A percentile compares a stretch with the other conserved stretches of the same genome.
phyloP scores from a whole-genome alignment of 2,797 vertebrate species.

The Lophius americanus region DNA sequence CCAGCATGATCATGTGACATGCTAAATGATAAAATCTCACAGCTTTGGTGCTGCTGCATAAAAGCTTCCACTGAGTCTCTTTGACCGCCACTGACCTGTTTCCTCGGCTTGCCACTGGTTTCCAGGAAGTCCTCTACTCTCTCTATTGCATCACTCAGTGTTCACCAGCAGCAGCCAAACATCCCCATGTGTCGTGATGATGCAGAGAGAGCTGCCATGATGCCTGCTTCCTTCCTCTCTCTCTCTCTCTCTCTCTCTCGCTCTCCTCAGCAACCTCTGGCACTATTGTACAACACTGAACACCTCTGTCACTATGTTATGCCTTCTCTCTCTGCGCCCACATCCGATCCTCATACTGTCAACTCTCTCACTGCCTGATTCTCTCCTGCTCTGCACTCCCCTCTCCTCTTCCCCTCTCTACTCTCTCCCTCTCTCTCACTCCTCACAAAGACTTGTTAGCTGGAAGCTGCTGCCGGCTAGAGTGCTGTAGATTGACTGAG shows the following conservation, averaged over 20 bases:
- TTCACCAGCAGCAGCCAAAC: conserved; percentile 69
- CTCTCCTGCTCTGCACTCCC: conserved; percentile 39
- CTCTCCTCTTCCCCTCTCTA: conserved; percentile 11
- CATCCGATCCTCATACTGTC: conserved; percentile 50
- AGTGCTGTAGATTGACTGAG: conserved; percentile 88
- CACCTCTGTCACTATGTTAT: conserved; percentile 57
- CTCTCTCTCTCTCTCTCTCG: conserved; percentile 17
- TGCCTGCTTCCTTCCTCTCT: conserved; percentile 48
- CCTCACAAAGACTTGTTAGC: conserved; percentile 95
- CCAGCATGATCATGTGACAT: conserved; percentile 24
- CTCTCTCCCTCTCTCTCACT: conserved; percentile 31
- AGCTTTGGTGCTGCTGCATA: neutral
- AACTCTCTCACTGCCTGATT: conserved; percentile 49
- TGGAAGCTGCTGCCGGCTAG: conserved; percentile 85
- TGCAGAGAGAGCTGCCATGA: conserved; percentile 75
- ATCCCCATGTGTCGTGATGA: conserved; percentile 78
- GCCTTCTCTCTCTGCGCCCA: conserved; percentile 46
- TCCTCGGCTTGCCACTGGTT: conserved; percentile 60
- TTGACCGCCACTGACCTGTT: conserved; percentile 71
- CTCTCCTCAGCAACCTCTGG: conserved; percentile 41
- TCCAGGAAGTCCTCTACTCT: conserved; percentile 68
- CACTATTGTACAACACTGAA: conserved; percentile 58
- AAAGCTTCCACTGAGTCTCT: conserved; percentile 1
- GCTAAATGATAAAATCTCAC: conserved; percentile 11
- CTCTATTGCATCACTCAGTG: conserved; percentile 65